Percentiles rank a stretch among this genome's conserved stretches.
Evolutionary conservation across 30 jellyfish, hydroid and myxozoan genomes (phyloP).

Genomic region (Cassiopea xamachana): DNA sequence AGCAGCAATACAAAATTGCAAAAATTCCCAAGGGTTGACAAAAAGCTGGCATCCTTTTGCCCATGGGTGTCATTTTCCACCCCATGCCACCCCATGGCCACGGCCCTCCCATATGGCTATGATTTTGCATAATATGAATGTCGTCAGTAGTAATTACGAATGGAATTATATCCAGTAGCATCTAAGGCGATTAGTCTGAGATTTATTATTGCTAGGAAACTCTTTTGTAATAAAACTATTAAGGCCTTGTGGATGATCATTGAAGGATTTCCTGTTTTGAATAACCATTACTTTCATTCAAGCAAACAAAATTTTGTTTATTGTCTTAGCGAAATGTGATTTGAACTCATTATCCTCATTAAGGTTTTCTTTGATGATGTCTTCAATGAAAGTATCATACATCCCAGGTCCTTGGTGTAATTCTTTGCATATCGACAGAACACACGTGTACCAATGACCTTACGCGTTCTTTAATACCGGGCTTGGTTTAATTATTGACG

Average conservation of each 20-base stretch:
- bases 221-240: neutral
- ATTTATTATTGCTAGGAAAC: neutral
- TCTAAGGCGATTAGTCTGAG: conserved; percentile 3
- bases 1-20: neutral
- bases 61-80: too few relatives aligned
- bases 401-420: neutral
- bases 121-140: conserved; percentile 17
- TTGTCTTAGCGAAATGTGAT: neutral
- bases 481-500: neutral
- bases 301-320: neutral
- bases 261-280: neutral
- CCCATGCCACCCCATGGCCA: too few relatives aligned
- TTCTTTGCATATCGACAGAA: too few relatives aligned
- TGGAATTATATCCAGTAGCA: neutral
- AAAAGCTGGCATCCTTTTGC: too few relatives aligned
- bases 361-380: neutral
- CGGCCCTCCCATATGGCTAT: neutral
- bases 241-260: neutral
- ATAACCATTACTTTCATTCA: neutral
- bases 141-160: neutral
- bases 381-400: neutral
- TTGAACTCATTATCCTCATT: neutral
- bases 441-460: neutral
- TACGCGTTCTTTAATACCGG: neutral
- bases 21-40: neutral